Base-by-base conservation (phyloP, 1,140 invertebrate genomes). In the Camponotus pennsylvanicus region DNA sequence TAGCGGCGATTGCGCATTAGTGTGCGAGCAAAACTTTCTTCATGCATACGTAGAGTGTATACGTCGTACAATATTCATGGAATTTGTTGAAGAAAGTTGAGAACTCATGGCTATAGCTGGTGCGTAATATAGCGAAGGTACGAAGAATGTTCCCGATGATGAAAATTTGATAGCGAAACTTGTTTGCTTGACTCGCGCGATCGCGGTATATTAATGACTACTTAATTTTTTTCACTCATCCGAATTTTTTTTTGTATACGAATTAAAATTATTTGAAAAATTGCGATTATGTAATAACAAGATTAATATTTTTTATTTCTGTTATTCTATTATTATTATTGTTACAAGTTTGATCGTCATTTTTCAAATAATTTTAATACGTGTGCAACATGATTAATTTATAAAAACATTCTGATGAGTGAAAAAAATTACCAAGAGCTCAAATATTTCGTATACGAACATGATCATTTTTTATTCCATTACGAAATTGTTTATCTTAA, bases 11-110 rank as follows among this genome's bases (percentile, higher is more conserved):
- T 6, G 37, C 13, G 70, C 76, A 45, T 86, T 49, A 34, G 76
- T 86, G 79, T 77, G 49, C 18, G 76, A 18, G 66, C 57, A 42
- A 90, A 90, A 91, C 90, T 91, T 91, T 91, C 90, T 86, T 91
- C 90, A 90, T 91, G 85, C 86, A 91, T 91, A 91, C 82, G 42
- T 86, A 52, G 69, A 90, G 85, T 71, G 61, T 57, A 69, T 80
- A 69, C 73, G 79, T 82, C 86, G 83, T 91, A 84, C 86, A 91
- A 91, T 91, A 91, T 91, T 91, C 90, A 91, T 91, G 83, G 88
- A 89, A 90, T 89, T 86, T 90, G 83, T 87, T 86, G 67, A 82
- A 86, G 89, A 89, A 89, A 90, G 88, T 90, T 90, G 52, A 73
- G 64, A 83, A 61, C 66, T 71, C 59, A 55, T 13, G 52, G 11